Evolutionary conservation across 2,797 vertebrate species (phyloP), one percentile per base, ranked within the genome.

Genomic region (Eupleurogrammus muticus): DNA sequence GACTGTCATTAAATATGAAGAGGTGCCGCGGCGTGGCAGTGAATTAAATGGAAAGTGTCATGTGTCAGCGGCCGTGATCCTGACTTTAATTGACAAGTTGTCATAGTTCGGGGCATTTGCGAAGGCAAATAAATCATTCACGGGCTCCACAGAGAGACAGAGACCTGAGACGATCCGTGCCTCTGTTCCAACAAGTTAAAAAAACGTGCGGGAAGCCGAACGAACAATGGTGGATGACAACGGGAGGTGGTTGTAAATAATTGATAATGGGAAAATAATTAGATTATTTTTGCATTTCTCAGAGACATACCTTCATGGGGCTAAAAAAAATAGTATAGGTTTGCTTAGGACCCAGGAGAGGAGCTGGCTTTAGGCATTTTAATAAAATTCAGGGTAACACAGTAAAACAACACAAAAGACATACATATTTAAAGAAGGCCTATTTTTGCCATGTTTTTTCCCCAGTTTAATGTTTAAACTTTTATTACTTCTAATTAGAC

Each of bases 41-140:
- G 88, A 89, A 78, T 81, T 53, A 89, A 93, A 94, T 93, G 80
- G 86, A 83, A 92, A 79, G 81, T 93, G 93, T 90, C 91, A 79
- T 77, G 83, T 93, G 90, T 90, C 88, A 89, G 83, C 75, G 87
- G 83, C 81, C 64, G 66, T 91, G 88, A 93, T 90, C 59, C 82
- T 88, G 81, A 93, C 74, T 89, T 89, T 88, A 92, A 93, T 89
- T 95, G 93, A 94, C 94, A 94, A 80, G 85, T 84, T 92, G 87
- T 91, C 90, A 85, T 66, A 81, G 80, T 88, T 79, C 61, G 77
- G n/a, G 89, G 76, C 77, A 77, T 89, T 88, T 85, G 79, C 71
- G 79, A 89, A n/a, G 81, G 77, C 80, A 89, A 90, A 91, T 91
- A 89, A 90, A 89, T 92, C 80, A 86, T 88, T 82, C 76, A 75